phyloP scores from a whole-genome alignment of 2,113 vertebrate species.

The Rana temporaria region DNA sequence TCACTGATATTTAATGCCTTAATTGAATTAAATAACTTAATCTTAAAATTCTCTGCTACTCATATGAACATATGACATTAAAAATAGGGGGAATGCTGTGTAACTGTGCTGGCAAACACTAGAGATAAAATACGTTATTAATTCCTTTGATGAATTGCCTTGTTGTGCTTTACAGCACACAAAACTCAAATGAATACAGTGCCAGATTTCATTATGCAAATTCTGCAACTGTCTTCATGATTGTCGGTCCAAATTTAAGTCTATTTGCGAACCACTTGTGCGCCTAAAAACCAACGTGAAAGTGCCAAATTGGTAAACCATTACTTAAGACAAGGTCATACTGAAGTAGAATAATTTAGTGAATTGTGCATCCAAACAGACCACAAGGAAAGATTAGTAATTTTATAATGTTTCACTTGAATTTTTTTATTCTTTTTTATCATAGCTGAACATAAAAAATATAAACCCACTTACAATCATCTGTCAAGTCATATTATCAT shows the following conservation, averaged over 20 bases:
- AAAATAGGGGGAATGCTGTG: not conserved
- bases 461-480: too few species aligned
- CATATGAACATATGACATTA: slow-evolving; percentile 3
- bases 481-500: too few species aligned
- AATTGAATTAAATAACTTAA: not conserved
- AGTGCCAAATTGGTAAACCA: not conserved
- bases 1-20: not conserved
- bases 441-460: too few species aligned
- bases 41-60: not conserved
- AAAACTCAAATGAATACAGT: not conserved
- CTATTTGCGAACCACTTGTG: not conserved
- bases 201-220: slow-evolving; percentile 31
- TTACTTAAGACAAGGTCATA: too few species aligned
- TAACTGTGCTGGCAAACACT: not conserved
- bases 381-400: too few species aligned
- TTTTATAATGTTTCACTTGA: too few species aligned
- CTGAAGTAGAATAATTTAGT: too few species aligned
- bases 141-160: slow-evolving; percentile 1
- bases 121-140: not conserved
- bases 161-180: not conserved
- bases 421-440: too few species aligned
- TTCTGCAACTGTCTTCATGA: not conserved
- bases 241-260: not conserved
- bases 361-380: too few species aligned
- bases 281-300: not conserved